Base-by-base conservation (phyloP, 1,140 invertebrate genomes). In the Lethrus apterus region DNA sequence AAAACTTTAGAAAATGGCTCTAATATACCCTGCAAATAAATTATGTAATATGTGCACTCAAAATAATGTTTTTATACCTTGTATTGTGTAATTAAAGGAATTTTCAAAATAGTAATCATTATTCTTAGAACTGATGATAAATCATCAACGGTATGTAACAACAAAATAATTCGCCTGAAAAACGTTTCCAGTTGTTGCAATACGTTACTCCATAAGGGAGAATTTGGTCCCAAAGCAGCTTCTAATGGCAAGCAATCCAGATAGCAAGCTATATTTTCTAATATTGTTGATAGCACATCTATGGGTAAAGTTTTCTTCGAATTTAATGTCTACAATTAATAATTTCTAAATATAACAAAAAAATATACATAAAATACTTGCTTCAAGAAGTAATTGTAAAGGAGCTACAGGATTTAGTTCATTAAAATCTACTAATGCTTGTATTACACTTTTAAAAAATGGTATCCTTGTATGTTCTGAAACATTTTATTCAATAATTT, bases 1-100 rank as follows among this genome's bases (percentile, higher is more conserved):
- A 98, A 64, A 35, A 98, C 80, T 74, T 98, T 98, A 0, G 91
- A 88, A 65, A 97, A 96, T n/a, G 93, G 89, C 61, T 99, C 96
- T 46, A 97, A 67, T 62, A 93, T 80, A 19, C 77, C 77, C 81
- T 81, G 58, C 53, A 74, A 69, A 48, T 46, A 46, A 21, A 42
- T 42, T 17, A 14, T n/a, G 17, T 18, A 13, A 18, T 20, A 4
- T 15, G 9, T 24, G 40, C 14, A 34, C 26, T 38, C 0, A 24
- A 30, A 11, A 5, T 40, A 47, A 18, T 59, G n/a, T n/a, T n/a
- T n/a, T n/a, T n/a, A n/a, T 65, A 89, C 88, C 75, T 90, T 90
- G 54, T 79, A 81, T 58, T 80, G 79, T 11, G 78, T 73, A 24
- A 93, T 84, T 9, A 83, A 81, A 21, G 91, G 89, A 8, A 96